Conservation (phyloP, 2,797 vertebrate species). For the Miichthys miiuy region DNA sequence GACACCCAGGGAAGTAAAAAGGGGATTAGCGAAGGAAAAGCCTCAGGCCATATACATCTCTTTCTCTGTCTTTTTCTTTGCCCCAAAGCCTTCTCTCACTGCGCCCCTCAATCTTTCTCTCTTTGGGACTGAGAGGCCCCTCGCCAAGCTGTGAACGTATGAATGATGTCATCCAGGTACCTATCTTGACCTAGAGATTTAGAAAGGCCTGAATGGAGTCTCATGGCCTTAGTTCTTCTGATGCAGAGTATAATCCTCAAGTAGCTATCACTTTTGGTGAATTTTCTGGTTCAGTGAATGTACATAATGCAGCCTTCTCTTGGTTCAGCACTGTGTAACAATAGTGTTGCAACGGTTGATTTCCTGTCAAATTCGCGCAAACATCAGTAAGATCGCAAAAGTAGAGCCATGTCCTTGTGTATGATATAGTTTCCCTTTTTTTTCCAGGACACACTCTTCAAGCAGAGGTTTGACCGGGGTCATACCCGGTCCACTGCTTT, state of each 20-base stretch:
- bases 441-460: slow-evolving; percentile 14
- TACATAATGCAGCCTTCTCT: slow-evolving; percentile 37
- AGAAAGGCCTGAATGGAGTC: slow-evolving; percentile 53
- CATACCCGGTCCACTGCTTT: slow-evolving; percentile 60
- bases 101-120: slow-evolving; percentile 46
- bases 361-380: slow-evolving; percentile 30
- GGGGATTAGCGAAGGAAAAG: slow-evolving; percentile 70
- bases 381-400: slow-evolving; percentile 22
- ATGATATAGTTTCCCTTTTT: slow-evolving; percentile 7
- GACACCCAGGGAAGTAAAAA: slow-evolving; percentile 69
- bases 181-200: slow-evolving; percentile 55
- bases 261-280: slow-evolving; percentile 53
- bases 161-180: slow-evolving; percentile 76
- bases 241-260: slow-evolving; percentile 49
- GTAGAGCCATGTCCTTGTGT: not conserved
- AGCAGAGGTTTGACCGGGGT: slow-evolving; percentile 58
- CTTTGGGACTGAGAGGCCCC: slow-evolving; percentile 53
- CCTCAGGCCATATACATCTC: slow-evolving; percentile 62
- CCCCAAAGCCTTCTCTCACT: slow-evolving; percentile 35
- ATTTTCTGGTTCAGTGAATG: slow-evolving; percentile 47
- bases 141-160: slow-evolving; percentile 50
- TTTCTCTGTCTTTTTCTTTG: slow-evolving; percentile 62
- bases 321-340: slow-evolving; percentile 34
- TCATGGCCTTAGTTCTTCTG: slow-evolving; percentile 33
- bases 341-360: slow-evolving; percentile 19